Conservation (phyloP, 2,797 vertebrate genomes). For the Stomatorhinus walkeri region DNA sequence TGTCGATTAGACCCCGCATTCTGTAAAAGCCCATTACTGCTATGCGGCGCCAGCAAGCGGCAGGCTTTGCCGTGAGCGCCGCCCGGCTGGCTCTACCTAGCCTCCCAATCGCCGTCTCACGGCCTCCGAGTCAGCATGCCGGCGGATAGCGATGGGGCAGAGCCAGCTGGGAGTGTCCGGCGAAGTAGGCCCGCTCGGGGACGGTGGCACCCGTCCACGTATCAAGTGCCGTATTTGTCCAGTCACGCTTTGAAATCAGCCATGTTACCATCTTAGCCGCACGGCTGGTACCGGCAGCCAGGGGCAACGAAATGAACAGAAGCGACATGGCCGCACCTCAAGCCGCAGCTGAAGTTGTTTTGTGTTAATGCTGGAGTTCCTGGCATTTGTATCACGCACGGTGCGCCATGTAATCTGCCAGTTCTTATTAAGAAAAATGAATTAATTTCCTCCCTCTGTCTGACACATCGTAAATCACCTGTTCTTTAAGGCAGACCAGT, state of each 20-base stretch:
- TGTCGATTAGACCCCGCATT: neutral
- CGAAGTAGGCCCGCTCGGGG: neutral
- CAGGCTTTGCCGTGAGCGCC: neutral
- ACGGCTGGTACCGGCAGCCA: neutral
- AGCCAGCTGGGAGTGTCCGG: slow-evolving; percentile 5
- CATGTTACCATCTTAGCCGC: neutral
- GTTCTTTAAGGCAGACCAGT: neutral
- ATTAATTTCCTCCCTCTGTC: neutral
- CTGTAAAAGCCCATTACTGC: neutral
- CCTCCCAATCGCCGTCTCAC: neutral
- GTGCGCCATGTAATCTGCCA: neutral
- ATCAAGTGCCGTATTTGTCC: slow-evolving; percentile 15
- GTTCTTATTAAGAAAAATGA: neutral
- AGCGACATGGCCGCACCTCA: neutral
- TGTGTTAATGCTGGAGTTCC: neutral
- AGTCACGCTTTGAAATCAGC: neutral
- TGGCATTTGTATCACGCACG: neutral
- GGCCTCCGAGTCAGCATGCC: neutral
- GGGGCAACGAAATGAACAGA: neutral
- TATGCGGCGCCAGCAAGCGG: neutral
- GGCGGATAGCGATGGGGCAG: neutral
- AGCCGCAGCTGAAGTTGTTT: neutral
- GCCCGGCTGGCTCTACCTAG: neutral
- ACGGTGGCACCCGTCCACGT: slow-evolving; percentile 32
- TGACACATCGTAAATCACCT: neutral